phyloP scores from a whole-genome alignment of 2,113 vertebrate species.

The Solenodon paradoxus region DNA sequence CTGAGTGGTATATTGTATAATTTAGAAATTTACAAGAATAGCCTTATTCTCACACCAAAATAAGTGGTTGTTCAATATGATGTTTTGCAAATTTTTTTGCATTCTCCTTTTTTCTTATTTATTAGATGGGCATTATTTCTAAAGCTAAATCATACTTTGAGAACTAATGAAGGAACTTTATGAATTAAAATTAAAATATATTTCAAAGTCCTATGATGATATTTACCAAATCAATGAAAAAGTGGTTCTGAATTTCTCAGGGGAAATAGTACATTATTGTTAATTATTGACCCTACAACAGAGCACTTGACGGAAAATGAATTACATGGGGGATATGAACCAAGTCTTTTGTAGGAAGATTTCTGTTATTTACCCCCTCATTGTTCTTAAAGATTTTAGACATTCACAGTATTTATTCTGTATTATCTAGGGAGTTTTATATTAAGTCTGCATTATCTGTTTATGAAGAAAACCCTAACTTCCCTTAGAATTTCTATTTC shows the following conservation, averaged over 20 bases:
- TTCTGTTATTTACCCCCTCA: not conserved
- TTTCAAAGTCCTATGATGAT: not conserved
- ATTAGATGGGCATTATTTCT: not conserved
- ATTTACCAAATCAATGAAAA: not conserved
- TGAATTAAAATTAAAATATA: not conserved
- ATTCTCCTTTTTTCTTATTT: not conserved
- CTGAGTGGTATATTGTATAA: not conserved
- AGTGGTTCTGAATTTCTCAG: not conserved
- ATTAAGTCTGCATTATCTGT: not conserved
- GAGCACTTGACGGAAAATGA: not conserved
- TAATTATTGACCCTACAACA: not conserved
- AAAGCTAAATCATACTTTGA: not conserved
- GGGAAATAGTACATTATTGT: constrained; percentile 25
- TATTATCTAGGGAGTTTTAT: constrained; percentile 21
- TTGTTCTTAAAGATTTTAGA: not conserved
- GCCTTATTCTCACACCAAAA: not conserved
- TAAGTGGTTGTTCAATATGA: not conserved
- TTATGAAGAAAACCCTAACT: constrained; percentile 55
- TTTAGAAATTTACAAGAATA: constrained; percentile 12
- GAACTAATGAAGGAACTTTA: not conserved
- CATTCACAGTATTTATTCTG: not conserved
- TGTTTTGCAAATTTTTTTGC: not conserved
- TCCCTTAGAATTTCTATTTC: constrained; percentile 56
- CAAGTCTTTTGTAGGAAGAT: not conserved
- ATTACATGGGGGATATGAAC: not conserved